phyloP scores from a whole-genome alignment of 1,140 invertebrate species.

The Caenorhabditis latens region DNA sequence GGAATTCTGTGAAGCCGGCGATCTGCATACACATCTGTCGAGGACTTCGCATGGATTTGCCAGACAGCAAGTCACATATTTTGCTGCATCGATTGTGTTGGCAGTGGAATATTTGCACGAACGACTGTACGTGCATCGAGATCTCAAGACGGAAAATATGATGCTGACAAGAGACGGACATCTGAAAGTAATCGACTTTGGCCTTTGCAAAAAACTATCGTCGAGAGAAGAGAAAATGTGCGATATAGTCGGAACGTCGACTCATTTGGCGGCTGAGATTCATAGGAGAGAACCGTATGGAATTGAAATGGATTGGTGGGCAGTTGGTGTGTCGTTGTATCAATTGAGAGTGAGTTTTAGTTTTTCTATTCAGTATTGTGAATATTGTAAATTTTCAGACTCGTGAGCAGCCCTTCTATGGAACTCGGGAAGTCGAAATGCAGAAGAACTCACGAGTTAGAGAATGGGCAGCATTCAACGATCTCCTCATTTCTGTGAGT shows the following conservation, averaged over 20 bases:
- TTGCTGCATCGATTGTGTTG: constrained; percentile 3
- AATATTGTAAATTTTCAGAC: not conserved
- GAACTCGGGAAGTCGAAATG: not conserved
- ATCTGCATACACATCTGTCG: constrained; percentile 8
- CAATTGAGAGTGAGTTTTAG: constrained; percentile 33
- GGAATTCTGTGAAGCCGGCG: constrained; percentile 38
- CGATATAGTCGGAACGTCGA: constrained; percentile 20
- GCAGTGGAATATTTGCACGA: constrained; percentile 22
- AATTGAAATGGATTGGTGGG: constrained; percentile 41
- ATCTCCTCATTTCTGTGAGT: not conserved
- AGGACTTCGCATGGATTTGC: constrained; percentile 1
- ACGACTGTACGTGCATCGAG: constrained; percentile 13
- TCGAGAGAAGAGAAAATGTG: not conserved
- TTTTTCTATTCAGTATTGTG: not conserved
- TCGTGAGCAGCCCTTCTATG: constrained; percentile 2
- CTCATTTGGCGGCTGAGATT: constrained; percentile 11
- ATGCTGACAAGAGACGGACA: constrained; percentile 4
- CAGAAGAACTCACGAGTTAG: not conserved
- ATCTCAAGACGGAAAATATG: constrained; percentile 35
- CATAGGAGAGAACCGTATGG: constrained; percentile 14
- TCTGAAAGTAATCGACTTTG: constrained; percentile 32
- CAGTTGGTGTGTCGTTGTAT: constrained; percentile 31
- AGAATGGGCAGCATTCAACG: constrained; percentile 17
- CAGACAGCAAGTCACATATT: not conserved
- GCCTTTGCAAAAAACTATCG: constrained; percentile 8